Evolutionary conservation across 2,888 invertebrate species (phyloP).

Genomic region (Drosophila lacicola): DNA sequence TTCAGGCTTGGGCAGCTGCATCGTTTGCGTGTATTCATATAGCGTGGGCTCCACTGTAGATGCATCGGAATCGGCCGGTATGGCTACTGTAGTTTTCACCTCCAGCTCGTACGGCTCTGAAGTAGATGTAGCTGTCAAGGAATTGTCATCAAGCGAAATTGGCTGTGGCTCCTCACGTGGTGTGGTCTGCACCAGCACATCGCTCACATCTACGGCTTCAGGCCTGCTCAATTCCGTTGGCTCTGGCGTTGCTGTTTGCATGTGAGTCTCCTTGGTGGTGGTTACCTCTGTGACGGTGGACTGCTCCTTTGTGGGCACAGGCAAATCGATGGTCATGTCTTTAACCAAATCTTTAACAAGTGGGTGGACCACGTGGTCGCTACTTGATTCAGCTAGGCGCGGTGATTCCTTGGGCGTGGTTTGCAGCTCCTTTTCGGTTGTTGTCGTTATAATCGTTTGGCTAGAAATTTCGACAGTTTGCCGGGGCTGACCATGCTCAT

Average conservation of each 20-base stretch:
- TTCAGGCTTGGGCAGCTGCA: constrained; percentile 77
- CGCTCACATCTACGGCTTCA: constrained; percentile 62
- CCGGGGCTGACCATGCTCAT: constrained; percentile 61
- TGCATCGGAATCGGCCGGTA: constrained; percentile 86
- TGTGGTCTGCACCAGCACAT: constrained; percentile 82
- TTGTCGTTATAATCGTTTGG: constrained; percentile 76
- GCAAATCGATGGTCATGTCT: constrained; percentile 82
- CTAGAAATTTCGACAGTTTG: constrained; percentile 80
- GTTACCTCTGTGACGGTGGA: constrained; percentile 79
- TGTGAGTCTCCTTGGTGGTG: constrained; percentile 62
- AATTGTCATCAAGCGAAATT: constrained; percentile 69
- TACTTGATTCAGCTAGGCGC: constrained; percentile 55
- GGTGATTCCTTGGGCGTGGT: constrained; percentile 80
- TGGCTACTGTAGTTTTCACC: constrained; percentile 87
- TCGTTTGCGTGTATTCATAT: constrained; percentile 81
- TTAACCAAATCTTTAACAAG: constrained; percentile 84
- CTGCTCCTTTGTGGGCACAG: constrained; percentile 66
- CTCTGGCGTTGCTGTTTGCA: constrained; percentile 75
- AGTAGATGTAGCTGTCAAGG: constrained; percentile 67
- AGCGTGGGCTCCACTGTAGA: constrained; percentile 77
- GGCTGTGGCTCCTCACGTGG: constrained; percentile 64
- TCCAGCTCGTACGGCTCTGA: constrained; percentile 85
- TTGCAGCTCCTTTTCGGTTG: constrained; percentile 83
- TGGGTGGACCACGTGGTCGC: constrained; percentile 82
- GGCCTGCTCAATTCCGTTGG: constrained; percentile 57